Evolutionary conservation across 2,888 invertebrate species (phyloP).

Genomic region (Cephus rjabovi): DNA sequence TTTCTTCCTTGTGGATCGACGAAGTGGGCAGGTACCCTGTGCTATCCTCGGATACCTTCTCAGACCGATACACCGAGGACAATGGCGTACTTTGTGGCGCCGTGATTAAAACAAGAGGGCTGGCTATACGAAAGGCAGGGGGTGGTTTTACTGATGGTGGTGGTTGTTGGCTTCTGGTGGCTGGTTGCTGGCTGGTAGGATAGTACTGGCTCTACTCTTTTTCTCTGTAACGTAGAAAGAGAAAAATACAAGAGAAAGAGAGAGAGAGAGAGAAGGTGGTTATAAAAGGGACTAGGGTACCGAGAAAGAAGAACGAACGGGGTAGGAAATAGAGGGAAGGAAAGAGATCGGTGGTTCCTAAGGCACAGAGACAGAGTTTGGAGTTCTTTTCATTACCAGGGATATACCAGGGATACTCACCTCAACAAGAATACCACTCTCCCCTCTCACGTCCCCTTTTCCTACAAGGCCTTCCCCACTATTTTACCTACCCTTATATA

Average conservation of each 20-base stretch:
- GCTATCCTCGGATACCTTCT: slow-evolving; percentile 45
- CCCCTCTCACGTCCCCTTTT: not conserved
- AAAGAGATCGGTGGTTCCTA: slow-evolving; percentile 16
- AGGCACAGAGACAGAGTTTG: slow-evolving; percentile 44
- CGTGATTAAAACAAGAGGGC: slow-evolving; percentile 50
- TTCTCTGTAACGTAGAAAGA: slow-evolving; percentile 4
- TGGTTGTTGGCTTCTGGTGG: not conserved
- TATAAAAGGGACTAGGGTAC: slow-evolving; percentile 5
- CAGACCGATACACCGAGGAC: slow-evolving; percentile 56
- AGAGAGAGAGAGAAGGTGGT: not conserved
- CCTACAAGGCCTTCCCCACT: slow-evolving; percentile 1
- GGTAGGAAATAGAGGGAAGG: not conserved
- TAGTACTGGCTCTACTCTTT: not conserved
- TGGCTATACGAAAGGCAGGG: slow-evolving; percentile 37
- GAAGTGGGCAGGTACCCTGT: not conserved
- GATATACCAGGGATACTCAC: slow-evolving; percentile 31
- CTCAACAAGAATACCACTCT: slow-evolving; percentile 40
- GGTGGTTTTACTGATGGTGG: slow-evolving; percentile 10
- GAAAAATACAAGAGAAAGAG: slow-evolving; percentile 17
- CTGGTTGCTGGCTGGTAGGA: not conserved
- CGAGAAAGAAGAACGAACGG: not conserved
- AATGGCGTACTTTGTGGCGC: slow-evolving; percentile 57
- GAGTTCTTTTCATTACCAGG: slow-evolving; percentile 57
- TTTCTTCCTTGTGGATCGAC: slow-evolving; percentile 22
- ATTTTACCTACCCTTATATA: not conserved